Evolutionary conservation across 2,888 invertebrate genomes (phyloP).

Genomic region (Agapostemon virescens): DNA sequence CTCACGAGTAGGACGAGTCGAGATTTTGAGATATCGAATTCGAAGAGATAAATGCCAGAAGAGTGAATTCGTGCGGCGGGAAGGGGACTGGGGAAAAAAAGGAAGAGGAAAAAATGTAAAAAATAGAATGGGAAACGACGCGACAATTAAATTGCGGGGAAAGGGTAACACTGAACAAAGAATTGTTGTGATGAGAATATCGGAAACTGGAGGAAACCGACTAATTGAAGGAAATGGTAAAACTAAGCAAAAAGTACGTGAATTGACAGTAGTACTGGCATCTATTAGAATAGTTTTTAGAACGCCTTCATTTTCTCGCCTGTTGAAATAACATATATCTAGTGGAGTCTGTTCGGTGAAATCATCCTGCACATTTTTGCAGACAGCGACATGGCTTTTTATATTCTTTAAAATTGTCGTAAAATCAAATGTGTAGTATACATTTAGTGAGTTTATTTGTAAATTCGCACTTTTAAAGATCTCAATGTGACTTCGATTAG

Average conservation of each 20-base stretch:
- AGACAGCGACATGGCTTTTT: no score
- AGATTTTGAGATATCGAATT: background rate
- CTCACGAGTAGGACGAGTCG: background rate
- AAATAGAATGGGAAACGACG: background rate
- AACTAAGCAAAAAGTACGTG: background rate
- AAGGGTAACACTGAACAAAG: background rate
- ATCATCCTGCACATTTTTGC: background rate
- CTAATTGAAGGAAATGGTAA: background rate
- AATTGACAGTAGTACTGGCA: conserved; percentile 3
- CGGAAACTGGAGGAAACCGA: background rate
- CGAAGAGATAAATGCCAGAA: background rate
- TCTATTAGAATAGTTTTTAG: background rate
- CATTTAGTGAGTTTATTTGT: no score
- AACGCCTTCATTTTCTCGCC: background rate
- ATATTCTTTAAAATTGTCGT: no score
- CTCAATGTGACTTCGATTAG: background rate
- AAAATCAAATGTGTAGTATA: no score
- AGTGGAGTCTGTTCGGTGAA: background rate
- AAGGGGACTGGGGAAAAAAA: background rate
- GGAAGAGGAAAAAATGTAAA: background rate
- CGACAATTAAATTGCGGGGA: background rate
- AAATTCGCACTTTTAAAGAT: background rate
- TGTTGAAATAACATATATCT: background rate
- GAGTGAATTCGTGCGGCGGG: background rate
- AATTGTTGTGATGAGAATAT: conserved; percentile 12